Evolutionary conservation across 2,797 vertebrate genomes (phyloP).

Genomic region (Zenarchopterus dispar): DNA sequence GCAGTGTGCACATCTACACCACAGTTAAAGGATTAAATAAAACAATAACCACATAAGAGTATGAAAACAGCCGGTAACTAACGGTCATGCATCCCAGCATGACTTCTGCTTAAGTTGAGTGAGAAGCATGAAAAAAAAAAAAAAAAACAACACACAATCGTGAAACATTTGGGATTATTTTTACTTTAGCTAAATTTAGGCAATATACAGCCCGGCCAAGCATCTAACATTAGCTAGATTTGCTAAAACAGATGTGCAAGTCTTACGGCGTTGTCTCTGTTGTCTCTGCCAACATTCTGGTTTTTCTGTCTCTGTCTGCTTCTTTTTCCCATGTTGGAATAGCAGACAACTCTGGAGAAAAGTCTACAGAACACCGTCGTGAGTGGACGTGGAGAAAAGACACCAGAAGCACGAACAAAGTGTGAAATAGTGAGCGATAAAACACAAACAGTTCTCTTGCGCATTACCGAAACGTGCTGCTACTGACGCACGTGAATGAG

Average conservation of each 20-base stretch:
- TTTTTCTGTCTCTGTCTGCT: conserved; percentile 81
- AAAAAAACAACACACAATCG: too few relatives aligned
- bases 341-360: conserved; percentile 53
- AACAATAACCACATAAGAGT: too few relatives aligned
- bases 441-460: neutral
- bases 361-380: conserved; percentile 48
- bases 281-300: conserved; percentile 68
- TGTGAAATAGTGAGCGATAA: too few relatives aligned
- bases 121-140: too few relatives aligned
- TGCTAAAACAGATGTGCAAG: neutral
- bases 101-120: too few relatives aligned
- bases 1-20: too few relatives aligned
- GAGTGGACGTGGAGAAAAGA: fast-evolving
- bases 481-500: conserved; percentile 71
- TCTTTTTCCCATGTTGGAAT: conserved; percentile 80
- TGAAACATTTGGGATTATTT: too few relatives aligned
- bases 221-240: conserved; percentile 26
- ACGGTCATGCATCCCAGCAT: too few relatives aligned
- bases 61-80: too few relatives aligned
- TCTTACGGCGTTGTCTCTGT: conserved; percentile 83
- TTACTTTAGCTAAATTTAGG: too few relatives aligned
- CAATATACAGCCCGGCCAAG: too few relatives aligned
- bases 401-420: neutral
- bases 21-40: too few relatives aligned
- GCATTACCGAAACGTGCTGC: conserved; percentile 53